Evolutionary conservation across 2,113 vertebrate genomes (phyloP).

Genomic region (Esox niger): DNA sequence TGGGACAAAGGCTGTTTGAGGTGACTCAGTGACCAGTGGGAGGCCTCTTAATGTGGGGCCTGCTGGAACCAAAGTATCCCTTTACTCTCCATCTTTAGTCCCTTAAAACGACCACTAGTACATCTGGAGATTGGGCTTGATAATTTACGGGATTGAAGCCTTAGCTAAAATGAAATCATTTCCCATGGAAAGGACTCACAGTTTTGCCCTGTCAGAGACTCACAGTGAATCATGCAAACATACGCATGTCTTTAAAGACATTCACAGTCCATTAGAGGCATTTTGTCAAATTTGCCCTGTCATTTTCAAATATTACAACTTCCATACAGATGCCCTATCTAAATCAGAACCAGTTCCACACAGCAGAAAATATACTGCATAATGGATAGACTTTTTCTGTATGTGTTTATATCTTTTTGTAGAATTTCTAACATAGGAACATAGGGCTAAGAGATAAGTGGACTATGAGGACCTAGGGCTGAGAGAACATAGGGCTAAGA

Average conservation of each 20-base stretch:
- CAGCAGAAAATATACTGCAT: too few relatives aligned
- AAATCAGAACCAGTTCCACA: neutral
- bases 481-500: too few relatives aligned
- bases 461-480: too few relatives aligned
- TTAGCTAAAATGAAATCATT: neutral
- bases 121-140: neutral
- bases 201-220: neutral
- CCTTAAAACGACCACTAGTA: neutral
- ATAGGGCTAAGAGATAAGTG: too few relatives aligned
- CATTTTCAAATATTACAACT: neutral
- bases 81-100: neutral
- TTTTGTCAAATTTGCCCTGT: neutral
- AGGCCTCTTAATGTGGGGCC: neutral
- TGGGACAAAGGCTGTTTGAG: neutral
- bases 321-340: neutral
- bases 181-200: too few relatives aligned
- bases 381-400: neutral
- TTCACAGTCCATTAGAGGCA: neutral
- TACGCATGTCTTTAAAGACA: too few relatives aligned
- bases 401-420: too few relatives aligned
- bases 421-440: too few relatives aligned
- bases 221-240: neutral
- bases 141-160: too few relatives aligned
- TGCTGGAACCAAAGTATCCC: neutral
- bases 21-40: conserved; percentile 1